These are phyloP conservation scores for Babylonia areolata DNA, from an alignment of 1,140 invertebrate genomes.

Conservation along the genomic window DNA sequence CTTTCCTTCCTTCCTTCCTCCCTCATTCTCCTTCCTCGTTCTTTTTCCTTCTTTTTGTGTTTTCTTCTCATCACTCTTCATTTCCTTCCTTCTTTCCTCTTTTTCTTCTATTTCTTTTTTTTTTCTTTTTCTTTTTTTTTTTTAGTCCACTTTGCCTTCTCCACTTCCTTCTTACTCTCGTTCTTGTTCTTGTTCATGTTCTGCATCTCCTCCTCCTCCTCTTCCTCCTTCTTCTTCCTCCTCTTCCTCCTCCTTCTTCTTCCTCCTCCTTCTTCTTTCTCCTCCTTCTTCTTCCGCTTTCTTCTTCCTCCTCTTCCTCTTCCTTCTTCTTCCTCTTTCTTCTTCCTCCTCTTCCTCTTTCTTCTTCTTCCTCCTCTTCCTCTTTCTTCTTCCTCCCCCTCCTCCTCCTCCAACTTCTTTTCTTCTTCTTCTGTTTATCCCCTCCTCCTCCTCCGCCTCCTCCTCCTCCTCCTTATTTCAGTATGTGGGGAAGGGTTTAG, in stretches of 20 bases:
- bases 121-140: neutral
- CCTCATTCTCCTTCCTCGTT: neutral
- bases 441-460: too few relatives aligned
- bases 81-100: neutral
- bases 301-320: neutral
- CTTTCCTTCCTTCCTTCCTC: neutral
- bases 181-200: too few relatives aligned
- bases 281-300: neutral
- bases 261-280: neutral
- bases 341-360: too few relatives aligned
- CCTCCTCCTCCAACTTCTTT: too few relatives aligned
- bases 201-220: neutral
- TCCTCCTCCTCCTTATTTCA: too few relatives aligned
- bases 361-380: too few relatives aligned
- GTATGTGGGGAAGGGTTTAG: too few relatives aligned
- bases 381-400: too few relatives aligned
- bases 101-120: neutral
- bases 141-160: neutral
- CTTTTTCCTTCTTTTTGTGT: neutral
- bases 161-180: neutral
- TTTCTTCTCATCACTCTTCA: neutral
- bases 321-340: too few relatives aligned
- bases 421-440: too few relatives aligned
- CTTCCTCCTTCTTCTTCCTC: neutral
- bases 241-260: neutral